Base-by-base conservation (phyloP, 2,113 vertebrate genomes). In the Pica pica region DNA sequence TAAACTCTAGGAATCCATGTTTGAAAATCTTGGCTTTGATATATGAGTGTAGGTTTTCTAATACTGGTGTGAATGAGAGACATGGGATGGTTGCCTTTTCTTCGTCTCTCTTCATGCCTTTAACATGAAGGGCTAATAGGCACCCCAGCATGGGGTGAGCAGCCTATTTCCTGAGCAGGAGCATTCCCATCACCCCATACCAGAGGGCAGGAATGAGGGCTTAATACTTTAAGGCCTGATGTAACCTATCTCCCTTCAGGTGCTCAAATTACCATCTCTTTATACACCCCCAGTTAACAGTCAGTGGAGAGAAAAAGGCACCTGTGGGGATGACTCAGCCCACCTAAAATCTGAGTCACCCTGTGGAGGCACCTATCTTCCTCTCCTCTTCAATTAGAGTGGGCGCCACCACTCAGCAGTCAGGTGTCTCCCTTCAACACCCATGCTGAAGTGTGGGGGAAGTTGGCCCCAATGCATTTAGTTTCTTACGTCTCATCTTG, bases 331-430 rank as follows among this genome's bases (percentile, higher is more conserved):
- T 78, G 73, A 78, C 56, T 83, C 76, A 92, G 57, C 46, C 59
- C 63, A 89, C 83, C 73, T 30, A 60, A 92, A 67, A 39, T 75
- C 89, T 87, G 92, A 95, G 76, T 96, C 93, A 95, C 11, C 15
- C 30, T 80, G 50, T 65, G 70, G 70, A 90, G 90, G 82, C 50
- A 31, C 15, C 37, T 60, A 33, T 82, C 67, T 61, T 28, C 59
- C 42, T 73, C 78, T 57, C 37, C 41, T 27, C 75, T 91, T 52
- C 86, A 69, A 77, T 88, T 35, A 77, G 86, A 92, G 79, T 63
- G 68, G 86, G 76, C 69, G 79, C 39, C 0, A 3, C 37, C 1
- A 2, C 78, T 68, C 21, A 5, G 37, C 37, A 80, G 14, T 68
- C 73, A 88, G 71, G 50, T 37, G 12, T 53, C 15, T 64, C 53